A percentile compares a stretch with the other conserved stretches of the same genome.
phyloP scores from a whole-genome alignment of 2,797 vertebrate species.

The Ataeniobius toweri region DNA sequence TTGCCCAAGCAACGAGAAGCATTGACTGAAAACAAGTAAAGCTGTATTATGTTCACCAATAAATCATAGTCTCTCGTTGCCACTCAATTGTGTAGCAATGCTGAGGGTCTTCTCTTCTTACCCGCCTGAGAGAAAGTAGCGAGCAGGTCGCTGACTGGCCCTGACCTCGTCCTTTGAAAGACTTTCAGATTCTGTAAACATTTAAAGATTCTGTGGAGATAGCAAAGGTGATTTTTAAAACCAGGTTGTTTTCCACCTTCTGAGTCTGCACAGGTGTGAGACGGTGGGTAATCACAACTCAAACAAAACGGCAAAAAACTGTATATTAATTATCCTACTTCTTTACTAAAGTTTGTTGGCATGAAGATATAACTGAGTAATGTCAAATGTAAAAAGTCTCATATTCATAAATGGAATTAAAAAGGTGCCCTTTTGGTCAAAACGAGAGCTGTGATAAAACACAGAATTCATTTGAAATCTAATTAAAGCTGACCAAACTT shows the following conservation, averaged over 20 bases:
- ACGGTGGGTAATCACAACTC: slow-evolving; percentile 6
- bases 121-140: slow-evolving; percentile 10
- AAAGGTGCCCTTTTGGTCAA: background rate
- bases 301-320: background rate
- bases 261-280: slow-evolving; percentile 5
- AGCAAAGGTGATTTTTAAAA: slow-evolving; percentile 23
- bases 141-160: slow-evolving; percentile 34
- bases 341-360: background rate
- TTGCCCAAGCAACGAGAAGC: too few relatives aligned
- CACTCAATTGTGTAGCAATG: too few relatives aligned
- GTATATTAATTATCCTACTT: background rate
- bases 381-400: background rate
- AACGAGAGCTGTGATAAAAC: background rate
- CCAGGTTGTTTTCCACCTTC: slow-evolving; percentile 14
- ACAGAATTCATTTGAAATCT: background rate
- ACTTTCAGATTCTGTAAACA: slow-evolving; percentile 44
- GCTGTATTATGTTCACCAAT: background rate
- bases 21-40: too few relatives aligned
- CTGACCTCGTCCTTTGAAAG: slow-evolving; percentile 44
- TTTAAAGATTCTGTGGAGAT: slow-evolving; percentile 30
- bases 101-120: slow-evolving; percentile 10
- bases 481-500: slow-evolving; percentile 1
- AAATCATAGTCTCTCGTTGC: background rate
- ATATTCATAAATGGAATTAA: background rate
- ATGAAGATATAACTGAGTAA: background rate